Evolutionary conservation across 2,113 vertebrate species (phyloP).

Genomic region (Ptilorrhoa leucosticta): DNA sequence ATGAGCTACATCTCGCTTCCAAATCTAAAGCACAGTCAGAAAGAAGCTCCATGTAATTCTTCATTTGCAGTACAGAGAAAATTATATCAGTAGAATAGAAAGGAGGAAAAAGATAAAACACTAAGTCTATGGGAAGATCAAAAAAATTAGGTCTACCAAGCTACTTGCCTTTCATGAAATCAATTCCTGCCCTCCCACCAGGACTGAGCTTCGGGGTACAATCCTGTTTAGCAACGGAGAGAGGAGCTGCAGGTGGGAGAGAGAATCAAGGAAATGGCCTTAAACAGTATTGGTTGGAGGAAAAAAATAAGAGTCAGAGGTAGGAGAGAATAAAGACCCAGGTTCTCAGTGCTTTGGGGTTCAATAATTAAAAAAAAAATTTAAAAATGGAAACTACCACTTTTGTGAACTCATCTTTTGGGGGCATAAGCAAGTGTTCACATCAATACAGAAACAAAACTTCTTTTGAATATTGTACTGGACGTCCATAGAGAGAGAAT

Average conservation of each 20-base stretch:
- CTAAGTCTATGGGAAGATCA: not conserved
- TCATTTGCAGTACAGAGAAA: not conserved
- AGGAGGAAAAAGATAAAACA: not conserved
- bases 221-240: not conserved
- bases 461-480: not conserved
- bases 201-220: not conserved
- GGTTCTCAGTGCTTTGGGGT: not conserved
- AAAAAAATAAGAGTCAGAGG: not conserved
- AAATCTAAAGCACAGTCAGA: not conserved
- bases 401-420: not conserved
- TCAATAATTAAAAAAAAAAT: not conserved
- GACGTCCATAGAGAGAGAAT: not conserved
- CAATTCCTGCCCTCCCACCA: not conserved
- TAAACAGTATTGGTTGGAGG: not conserved
- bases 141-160: not conserved
- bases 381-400: not conserved
- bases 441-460: not conserved
- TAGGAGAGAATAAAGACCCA: not conserved
- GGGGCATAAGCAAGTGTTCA: not conserved
- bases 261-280: not conserved
- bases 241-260: not conserved
- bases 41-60: not conserved
- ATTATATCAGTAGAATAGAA: not conserved
- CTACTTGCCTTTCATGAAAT: not conserved
- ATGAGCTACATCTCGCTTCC: not conserved